Base-by-base conservation (phyloP, 2,113 vertebrate genomes). In the Hemichromis elongatus region DNA sequence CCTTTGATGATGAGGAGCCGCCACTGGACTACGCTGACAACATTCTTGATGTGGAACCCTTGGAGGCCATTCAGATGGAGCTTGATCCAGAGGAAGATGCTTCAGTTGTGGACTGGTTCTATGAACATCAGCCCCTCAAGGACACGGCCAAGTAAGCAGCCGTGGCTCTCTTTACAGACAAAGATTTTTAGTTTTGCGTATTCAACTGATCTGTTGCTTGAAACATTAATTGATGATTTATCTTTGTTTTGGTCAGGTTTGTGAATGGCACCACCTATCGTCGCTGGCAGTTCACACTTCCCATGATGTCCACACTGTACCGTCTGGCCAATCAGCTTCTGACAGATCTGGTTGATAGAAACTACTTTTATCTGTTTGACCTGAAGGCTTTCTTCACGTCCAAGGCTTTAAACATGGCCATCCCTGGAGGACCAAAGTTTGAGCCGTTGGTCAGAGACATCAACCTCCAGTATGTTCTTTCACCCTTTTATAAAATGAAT, bases 221-320 rank as follows among this genome's bases (percentile, higher is more conserved):
- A 9, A 28, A 12, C 50, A 26, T 52, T 30, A 21, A 21, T 54
- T 4, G 16, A 80, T 57, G 2, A 33, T 37, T 11, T 33, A 13
- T 40, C 14, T 80, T 2, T 86, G 1, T 10, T 1, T 7, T 40
- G 9, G 55, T 61, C 59, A 95, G 98, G 85, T 99, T 97, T 26
- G 98, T 99, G 16, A 99, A 99, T 0, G 99, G 99, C 33, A 98
- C 98, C 45, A 99, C 99, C 0, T 99, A 99, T 91, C 97, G 99
- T 73, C 98, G 98, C 18, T 99, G 98, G 99, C 99, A 99, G 94
- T 99, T 99, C 93, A 98, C 98, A 1, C 95, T 99, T 6, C 99
- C 99, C 0, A 99, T 99, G 98, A 99, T 99, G 99, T 99, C 99
- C 59, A 99, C 99, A 0, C 95, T 99, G n/a, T 99, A 99, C 89